phyloP scores from a whole-genome alignment of 2,888 invertebrate species.

The Melieria omissa region DNA sequence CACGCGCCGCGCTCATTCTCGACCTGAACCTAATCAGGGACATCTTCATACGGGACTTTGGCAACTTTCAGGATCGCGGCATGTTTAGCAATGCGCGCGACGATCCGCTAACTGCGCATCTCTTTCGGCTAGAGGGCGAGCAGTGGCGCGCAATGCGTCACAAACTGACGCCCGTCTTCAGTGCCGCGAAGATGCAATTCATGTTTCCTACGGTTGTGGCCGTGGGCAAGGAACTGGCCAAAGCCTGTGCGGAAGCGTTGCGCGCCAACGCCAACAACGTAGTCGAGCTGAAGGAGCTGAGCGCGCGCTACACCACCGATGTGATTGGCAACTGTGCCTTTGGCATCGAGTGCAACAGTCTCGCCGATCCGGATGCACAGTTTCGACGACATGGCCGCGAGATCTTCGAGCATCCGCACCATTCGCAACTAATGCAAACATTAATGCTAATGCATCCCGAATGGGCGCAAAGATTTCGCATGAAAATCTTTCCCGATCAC shows the following conservation, averaged over 20 bases:
- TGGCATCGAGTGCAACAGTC: constrained; percentile 67
- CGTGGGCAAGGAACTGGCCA: constrained; percentile 19
- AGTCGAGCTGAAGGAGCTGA: constrained; percentile 65
- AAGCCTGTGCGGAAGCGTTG: constrained; percentile 48
- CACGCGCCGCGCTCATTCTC: constrained; percentile 46
- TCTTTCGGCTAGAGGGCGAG: constrained; percentile 60
- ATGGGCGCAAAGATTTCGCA: constrained; percentile 47
- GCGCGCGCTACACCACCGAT: constrained; percentile 68
- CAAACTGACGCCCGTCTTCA: constrained; percentile 68
- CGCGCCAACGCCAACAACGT: constrained; percentile 46
- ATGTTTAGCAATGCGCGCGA: constrained; percentile 55
- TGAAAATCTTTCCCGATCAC: constrained; percentile 52
- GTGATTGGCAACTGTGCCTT: constrained; percentile 69
- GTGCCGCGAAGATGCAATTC: constrained; percentile 68
- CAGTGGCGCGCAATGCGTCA: constrained; percentile 67
- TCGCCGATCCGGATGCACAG: constrained; percentile 58
- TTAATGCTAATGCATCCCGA: constrained; percentile 51
- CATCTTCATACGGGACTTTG: constrained; percentile 63
- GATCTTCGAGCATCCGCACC: constrained; percentile 51
- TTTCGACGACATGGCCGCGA: constrained; percentile 53
- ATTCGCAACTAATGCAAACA: constrained; percentile 41
- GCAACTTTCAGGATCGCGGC: constrained; percentile 61
- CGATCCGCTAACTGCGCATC: constrained; percentile 60
- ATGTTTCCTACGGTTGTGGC: constrained; percentile 58
- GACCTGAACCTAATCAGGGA: constrained; percentile 57